phyloP scores from a whole-genome alignment of 2,797 vertebrate species.

The Scarus forsteni region DNA sequence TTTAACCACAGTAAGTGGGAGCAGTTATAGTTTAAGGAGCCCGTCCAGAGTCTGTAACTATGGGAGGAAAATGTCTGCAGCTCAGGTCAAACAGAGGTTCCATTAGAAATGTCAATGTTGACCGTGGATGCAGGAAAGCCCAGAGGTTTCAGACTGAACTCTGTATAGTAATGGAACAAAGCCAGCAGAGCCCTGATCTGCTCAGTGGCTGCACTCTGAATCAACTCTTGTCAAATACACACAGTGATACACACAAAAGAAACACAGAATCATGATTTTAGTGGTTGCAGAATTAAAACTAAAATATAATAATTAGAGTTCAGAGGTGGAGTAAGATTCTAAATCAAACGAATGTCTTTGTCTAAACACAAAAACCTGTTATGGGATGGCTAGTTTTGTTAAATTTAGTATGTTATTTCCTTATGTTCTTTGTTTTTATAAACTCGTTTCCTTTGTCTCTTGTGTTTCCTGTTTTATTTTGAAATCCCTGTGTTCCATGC shows the following conservation, averaged over 20 bases:
- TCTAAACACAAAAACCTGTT: too few relatives aligned
- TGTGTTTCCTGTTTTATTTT: too few relatives aligned
- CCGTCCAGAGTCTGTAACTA: neutral
- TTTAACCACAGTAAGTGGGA: too few relatives aligned
- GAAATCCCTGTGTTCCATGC: too few relatives aligned
- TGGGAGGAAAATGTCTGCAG: slow-evolving; percentile 15
- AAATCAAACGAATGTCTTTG: too few relatives aligned
- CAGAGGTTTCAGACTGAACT: slow-evolving; percentile 7
- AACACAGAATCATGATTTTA: neutral
- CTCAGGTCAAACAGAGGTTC: slow-evolving; percentile 15
- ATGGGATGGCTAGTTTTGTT: too few relatives aligned
- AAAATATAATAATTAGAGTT: too few relatives aligned
- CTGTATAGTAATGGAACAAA: slow-evolving; percentile 26
- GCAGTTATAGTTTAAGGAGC: neutral
- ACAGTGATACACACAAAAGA: neutral
- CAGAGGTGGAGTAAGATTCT: too few relatives aligned
- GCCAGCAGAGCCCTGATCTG: slow-evolving; percentile 7
- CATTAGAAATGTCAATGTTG: slow-evolving; percentile 58
- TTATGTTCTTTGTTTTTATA: too few relatives aligned
- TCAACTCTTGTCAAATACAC: neutral
- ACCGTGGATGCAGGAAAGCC: slow-evolving; percentile 28
- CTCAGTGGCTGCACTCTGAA: slow-evolving; percentile 15
- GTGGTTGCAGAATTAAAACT: too few relatives aligned
- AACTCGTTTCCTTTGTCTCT: too few relatives aligned
- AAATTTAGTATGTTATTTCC: too few relatives aligned